Conservation (phyloP, 1,140 invertebrate genomes). For the Eriosoma lanigerum region DNA sequence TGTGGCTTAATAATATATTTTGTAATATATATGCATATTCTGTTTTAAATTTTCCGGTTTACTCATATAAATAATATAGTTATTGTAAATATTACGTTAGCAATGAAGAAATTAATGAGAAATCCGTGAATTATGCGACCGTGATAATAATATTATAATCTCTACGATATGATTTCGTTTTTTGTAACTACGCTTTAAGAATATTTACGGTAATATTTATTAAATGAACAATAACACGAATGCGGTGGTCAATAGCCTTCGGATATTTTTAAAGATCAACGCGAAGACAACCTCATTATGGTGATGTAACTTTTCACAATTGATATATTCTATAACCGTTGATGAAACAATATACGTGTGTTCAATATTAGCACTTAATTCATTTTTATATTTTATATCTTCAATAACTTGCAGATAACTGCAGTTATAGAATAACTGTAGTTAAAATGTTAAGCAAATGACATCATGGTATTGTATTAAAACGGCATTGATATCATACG, state of each 20-base stretch:
- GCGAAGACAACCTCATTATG: not conserved
- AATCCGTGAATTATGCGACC: not conserved
- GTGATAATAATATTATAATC: too few species aligned
- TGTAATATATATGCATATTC: not conserved
- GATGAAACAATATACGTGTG: not conserved
- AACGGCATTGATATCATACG: not conserved
- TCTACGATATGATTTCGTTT: not conserved
- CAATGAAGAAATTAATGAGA: not conserved
- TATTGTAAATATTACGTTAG: not conserved
- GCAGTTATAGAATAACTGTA: too few species aligned
- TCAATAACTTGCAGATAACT: too few species aligned
- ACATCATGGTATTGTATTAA: too few species aligned
- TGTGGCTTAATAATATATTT: too few species aligned
- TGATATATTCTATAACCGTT: not conserved
- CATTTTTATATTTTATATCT: too few species aligned
- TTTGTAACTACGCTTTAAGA: not conserved
- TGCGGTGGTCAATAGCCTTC: not conserved
- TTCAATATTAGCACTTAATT: not conserved
- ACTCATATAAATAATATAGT: too few species aligned
- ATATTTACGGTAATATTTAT: not conserved
- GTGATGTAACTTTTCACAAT: not conserved
- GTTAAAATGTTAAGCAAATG: too few species aligned
- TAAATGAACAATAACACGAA: not conserved
- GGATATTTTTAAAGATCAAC: not conserved
- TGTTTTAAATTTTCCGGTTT: not conserved